Evolutionary conservation across 1,140 invertebrate genomes (phyloP).

Genomic region (Papilio aristodemus): DNA sequence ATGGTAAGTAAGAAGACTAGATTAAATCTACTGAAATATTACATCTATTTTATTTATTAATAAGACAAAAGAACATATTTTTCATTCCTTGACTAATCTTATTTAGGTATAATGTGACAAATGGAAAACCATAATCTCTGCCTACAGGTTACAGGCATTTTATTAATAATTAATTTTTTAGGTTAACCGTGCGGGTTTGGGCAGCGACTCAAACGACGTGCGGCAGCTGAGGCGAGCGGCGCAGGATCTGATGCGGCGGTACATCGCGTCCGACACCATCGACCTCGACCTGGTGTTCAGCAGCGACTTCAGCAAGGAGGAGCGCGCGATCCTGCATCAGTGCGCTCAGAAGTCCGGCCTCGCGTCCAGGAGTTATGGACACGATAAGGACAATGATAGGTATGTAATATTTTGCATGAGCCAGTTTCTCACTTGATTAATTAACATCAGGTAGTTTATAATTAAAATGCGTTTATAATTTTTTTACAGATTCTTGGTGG

Average conservation of each 20-base stretch:
- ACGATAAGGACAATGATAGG: conserved; percentile 43
- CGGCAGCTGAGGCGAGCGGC: conserved; percentile 62
- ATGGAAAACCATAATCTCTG: no score
- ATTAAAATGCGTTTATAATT: conserved; percentile 36
- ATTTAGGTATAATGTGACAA: no score
- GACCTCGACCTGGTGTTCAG: conserved; percentile 84
- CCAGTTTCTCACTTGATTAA: no score
- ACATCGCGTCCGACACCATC: conserved; percentile 77
- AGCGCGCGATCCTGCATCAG: conserved; percentile 85
- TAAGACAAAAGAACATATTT: no score
- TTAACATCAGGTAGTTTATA: no score
- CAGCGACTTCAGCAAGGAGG: conserved; percentile 85
- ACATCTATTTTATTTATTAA: no score
- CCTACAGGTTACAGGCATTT: no score
- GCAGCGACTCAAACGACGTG: conserved; percentile 59
- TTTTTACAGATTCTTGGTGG: conserved; percentile 71
- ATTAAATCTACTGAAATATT: neutral
- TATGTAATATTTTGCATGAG: no score
- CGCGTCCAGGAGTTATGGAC: conserved; percentile 82
- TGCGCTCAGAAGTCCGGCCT: conserved; percentile 76
- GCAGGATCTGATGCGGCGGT: conserved; percentile 58
- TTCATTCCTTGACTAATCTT: neutral
- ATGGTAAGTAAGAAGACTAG: conserved; percentile 52
- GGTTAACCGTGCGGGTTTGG: conserved; percentile 74
- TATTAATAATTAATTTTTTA: conserved; percentile 28